Percentiles rank a stretch among this genome's conserved stretches.
Evolutionary conservation across 2,113 vertebrate species (phyloP).

Genomic region (Thomomys bottae): DNA sequence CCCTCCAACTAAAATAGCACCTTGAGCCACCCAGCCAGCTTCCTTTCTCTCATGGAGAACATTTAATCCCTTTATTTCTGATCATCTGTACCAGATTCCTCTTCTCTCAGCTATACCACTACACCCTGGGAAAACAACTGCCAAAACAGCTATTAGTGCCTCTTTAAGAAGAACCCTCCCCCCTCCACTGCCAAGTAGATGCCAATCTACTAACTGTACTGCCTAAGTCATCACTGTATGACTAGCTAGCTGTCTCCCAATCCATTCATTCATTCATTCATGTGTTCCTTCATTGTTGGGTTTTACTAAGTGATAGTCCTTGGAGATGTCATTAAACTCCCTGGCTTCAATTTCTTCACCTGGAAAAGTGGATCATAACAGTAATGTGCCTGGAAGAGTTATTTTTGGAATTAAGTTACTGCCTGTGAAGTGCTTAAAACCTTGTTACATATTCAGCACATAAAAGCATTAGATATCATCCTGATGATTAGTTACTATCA

Average conservation of each 20-base stretch:
- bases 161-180: background rate
- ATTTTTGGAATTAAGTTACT: constrained; percentile 6
- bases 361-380: background rate
- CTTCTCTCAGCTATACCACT: background rate
- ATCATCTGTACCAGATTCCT: background rate
- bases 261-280: background rate
- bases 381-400: background rate
- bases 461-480: background rate
- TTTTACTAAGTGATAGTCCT: background rate
- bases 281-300: background rate
- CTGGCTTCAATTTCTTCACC: background rate
- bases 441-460: background rate
- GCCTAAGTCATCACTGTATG: background rate
- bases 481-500: background rate
- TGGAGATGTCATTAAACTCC: background rate
- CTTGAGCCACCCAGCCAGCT: background rate
- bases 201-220: background rate
- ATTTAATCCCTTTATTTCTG: background rate
- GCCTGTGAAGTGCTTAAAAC: background rate
- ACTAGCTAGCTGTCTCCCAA: background rate
- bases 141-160: background rate
- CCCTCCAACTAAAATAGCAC: constrained; percentile 1
- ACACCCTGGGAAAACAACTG: background rate
- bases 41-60: background rate
- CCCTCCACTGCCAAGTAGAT: too few relatives aligned